Percentiles rank a stretch among this genome's conserved stretches.
Conservation (phyloP, 2,888 invertebrate genomes). For the Alviniconcha strummeri region DNA sequence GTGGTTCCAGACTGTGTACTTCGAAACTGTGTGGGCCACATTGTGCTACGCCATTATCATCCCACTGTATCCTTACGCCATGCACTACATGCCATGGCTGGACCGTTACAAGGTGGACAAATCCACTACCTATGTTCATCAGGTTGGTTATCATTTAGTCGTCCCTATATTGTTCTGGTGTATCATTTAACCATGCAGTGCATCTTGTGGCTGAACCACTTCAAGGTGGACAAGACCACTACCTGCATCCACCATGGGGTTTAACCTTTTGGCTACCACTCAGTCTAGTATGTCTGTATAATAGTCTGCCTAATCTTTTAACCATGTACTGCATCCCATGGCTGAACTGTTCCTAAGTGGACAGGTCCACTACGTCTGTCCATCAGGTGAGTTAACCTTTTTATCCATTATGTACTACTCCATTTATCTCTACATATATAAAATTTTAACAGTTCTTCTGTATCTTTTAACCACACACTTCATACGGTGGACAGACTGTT, state of each 20-base stretch:
- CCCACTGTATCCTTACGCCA: conserved; percentile 49
- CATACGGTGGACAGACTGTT: too few relatives aligned
- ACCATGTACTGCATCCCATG: conserved; percentile 44
- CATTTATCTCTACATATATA: too few relatives aligned
- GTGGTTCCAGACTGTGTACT: conserved; percentile 63
- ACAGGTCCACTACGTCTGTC: too few relatives aligned
- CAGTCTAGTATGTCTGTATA: too few relatives aligned
- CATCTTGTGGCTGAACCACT: not conserved
- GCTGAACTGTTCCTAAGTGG: conserved; percentile 40
- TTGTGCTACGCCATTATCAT: conserved; percentile 55
- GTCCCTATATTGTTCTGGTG: not conserved
- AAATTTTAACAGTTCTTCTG: too few relatives aligned
- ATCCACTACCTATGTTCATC: conserved; percentile 49
- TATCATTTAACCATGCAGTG: not conserved
- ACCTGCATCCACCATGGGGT: not conserved
- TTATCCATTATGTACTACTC: too few relatives aligned
- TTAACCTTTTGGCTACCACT: not conserved
- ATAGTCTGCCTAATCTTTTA: conserved; percentile 51
- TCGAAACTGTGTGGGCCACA: conserved; percentile 63
- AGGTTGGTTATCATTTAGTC: conserved; percentile 3
- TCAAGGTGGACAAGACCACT: not conserved
- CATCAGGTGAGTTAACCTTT: too few relatives aligned
- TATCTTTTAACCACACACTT: too few relatives aligned
- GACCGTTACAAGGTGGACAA: conserved; percentile 58
- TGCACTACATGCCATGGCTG: conserved; percentile 50